Evolutionary conservation across 1,140 invertebrate species (phyloP).

Genomic region (Choristoneura fumiferana): DNA sequence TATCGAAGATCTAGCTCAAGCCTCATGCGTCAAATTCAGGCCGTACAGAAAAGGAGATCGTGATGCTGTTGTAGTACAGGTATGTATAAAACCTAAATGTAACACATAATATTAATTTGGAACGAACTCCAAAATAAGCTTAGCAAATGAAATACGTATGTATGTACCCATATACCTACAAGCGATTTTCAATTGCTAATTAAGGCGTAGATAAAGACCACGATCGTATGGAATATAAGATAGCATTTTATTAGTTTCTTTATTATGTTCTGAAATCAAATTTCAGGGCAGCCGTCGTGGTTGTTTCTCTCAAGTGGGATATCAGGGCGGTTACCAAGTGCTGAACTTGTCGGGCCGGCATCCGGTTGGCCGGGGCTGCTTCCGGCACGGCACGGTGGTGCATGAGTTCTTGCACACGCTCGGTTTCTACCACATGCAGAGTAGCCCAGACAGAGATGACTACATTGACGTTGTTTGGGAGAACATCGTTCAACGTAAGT

Average conservation of each 20-base stretch:
- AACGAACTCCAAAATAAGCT: no score
- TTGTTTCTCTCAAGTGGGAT: slow-evolving; percentile 78
- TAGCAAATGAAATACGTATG: no score
- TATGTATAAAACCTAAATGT: no score
- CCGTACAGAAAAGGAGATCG: slow-evolving; percentile 64
- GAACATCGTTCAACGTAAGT: slow-evolving; percentile 81
- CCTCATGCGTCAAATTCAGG: slow-evolving; percentile 70
- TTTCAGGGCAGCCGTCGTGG: slow-evolving; percentile 72
- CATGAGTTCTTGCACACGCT: slow-evolving; percentile 85
- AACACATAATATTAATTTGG: no score
- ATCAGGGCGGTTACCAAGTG: slow-evolving; percentile 71
- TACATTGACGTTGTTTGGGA: slow-evolving; percentile 83
- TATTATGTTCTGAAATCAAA: background rate
- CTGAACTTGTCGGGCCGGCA: slow-evolving; percentile 73
- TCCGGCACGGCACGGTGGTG: slow-evolving; percentile 79
- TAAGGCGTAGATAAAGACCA: no score
- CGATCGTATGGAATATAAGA: no score
- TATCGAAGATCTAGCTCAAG: slow-evolving; percentile 66
- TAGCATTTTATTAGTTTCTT: background rate
- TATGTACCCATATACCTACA: no score
- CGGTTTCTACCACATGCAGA: slow-evolving; percentile 87
- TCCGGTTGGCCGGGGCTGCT: slow-evolving; percentile 74
- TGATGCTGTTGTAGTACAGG: slow-evolving; percentile 73
- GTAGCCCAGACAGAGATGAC: slow-evolving; percentile 83
- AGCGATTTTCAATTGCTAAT: no score